Base-by-base conservation (phyloP, 2,888 invertebrate species). In the Hydroisotoma schaefferi region DNA sequence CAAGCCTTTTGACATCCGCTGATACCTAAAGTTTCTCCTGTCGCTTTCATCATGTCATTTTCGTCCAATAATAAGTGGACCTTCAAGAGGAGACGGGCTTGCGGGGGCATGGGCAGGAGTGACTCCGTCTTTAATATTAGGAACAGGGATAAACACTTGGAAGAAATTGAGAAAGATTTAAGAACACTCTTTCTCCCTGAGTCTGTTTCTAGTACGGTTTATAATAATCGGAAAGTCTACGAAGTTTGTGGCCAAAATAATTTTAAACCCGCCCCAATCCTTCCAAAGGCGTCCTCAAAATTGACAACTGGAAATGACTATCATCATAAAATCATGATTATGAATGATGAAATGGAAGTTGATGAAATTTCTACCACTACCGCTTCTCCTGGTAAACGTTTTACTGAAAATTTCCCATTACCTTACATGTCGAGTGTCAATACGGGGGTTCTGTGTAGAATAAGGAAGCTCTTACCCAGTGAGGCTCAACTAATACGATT, bases 401-500 rank as follows among this genome's bases (percentile, higher is more conserved):
- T n/a, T n/a, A n/a, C n/a, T n/a, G n/a, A n/a, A n/a, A n/a, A n/a
- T n/a, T n/a, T n/a, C n/a, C n/a, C n/a, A n/a, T n/a, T n/a, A n/a
- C n/a, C n/a, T n/a, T n/a, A n/a, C n/a, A n/a, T n/a, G n/a, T n/a
- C n/a, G n/a, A n/a, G n/a, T n/a, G n/a, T n/a, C n/a, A n/a, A n/a
- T n/a, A n/a, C n/a, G n/a, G n/a, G n/a, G n/a, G n/a, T n/a, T n/a
- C 51, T 25, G 20, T 8, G 51, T 5, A 25, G 28, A 26, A 25
- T 8, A 46, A 15, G 28, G 37, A 28, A n/a, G n/a, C n/a, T n/a
- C n/a, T n/a, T 57, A 52, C 51, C 33, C 57, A 52, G 29, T 44
- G 44, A 54, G 27, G 27, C 59, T 38, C 53, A 48, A 54, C 52
- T 63, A 67, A 67, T 67, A 61, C 61, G 63, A 67, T 67, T 67